Evolutionary conservation across 2,888 invertebrate genomes (phyloP), one percentile per base, ranked within the genome.

Genomic region (Cephonodes hylas): DNA sequence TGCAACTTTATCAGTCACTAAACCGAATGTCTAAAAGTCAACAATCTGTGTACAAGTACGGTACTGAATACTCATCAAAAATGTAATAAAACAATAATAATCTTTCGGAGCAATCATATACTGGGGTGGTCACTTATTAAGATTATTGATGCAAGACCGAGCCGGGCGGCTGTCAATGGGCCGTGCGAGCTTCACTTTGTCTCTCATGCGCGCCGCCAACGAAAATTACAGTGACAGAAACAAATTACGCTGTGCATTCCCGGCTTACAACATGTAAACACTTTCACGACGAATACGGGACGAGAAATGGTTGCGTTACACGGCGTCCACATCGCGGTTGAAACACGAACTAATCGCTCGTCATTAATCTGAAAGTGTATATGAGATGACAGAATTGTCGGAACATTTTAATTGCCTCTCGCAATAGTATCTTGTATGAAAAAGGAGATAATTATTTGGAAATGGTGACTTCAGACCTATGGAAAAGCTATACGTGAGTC

Each of bases 81-180:
- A 53, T 53, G 53, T 53, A 53, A 53, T 44, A 59, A 44, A 15
- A 44, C 64, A 66, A 42, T 72, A 66, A 42, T 72, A 74, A 77
- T 75, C 73, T 75, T 72, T 74, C 67, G 69, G 73, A 71, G 79
- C 83, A 81, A 84, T 84, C 80, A 81, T 75, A 76, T 74, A 67
- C 74, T 68, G 64, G 73, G 79, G 75, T 75, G 79, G 73, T 53
- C 73, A 73, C 76, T 80, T 84, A 84, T 86, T 86, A 84, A 79
- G 78, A 78, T 75, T 76, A 81, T 85, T 85, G 86, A 83, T 76
- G 81, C 79, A 74, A 71, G 74, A 72, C 78, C 67, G 73, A 62
- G 73, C 72, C 74, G 72, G 73, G 69, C 64, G 72, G 73, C 72
- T 75, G 73, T 78, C 85, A 83, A 84, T 81, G 83, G 81, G 76